A percentile compares a stretch with the other conserved stretches of the same genome.
Conservation (phyloP, 37 sponge, comb jelly and placozoan species). For the Corticium candelabrum region DNA sequence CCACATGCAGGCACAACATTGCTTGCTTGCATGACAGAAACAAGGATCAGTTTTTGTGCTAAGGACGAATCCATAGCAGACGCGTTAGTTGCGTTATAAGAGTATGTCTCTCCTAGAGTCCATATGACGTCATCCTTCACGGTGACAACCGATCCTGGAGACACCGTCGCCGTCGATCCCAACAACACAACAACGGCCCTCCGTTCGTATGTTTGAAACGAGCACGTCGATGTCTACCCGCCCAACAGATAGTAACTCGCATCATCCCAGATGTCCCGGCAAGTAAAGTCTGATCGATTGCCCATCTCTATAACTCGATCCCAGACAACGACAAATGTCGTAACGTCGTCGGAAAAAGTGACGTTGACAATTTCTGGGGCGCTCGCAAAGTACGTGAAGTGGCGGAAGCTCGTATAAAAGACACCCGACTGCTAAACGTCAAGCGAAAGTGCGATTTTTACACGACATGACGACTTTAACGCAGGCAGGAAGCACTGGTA, state of each 20-base stretch:
- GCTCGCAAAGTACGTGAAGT: slow-evolving; percentile 30
- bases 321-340: slow-evolving; percentile 31
- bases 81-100: slow-evolving; percentile 16
- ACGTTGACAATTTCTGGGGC: slow-evolving; percentile 19
- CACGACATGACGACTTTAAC: slow-evolving; percentile 38
- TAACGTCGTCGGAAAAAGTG: slow-evolving; percentile 37
- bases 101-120: slow-evolving; percentile 9
- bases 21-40: slow-evolving; percentile 40
- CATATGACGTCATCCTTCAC: slow-evolving; percentile 29
- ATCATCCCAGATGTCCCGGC: slow-evolving; percentile 22
- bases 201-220: slow-evolving; percentile 19
- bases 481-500: slow-evolving; percentile 50
- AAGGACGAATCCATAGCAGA: too few species aligned
- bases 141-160: slow-evolving; percentile 12
- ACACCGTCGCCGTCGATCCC: slow-evolving; percentile 25
- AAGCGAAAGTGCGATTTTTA: slow-evolving; percentile 29
- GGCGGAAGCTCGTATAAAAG: not conserved
- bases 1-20: slow-evolving; percentile 46
- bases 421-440: slow-evolving; percentile 60
- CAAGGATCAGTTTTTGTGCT: slow-evolving; percentile 27
- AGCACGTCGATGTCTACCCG: slow-evolving; percentile 19
- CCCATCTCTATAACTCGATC: slow-evolving; percentile 24
- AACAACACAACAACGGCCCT: slow-evolving; percentile 16
- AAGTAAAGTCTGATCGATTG: not conserved
- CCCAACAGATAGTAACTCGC: slow-evolving; percentile 28